phyloP scores from a whole-genome alignment of 2,113 vertebrate genomes.

The Hylia prasina region DNA sequence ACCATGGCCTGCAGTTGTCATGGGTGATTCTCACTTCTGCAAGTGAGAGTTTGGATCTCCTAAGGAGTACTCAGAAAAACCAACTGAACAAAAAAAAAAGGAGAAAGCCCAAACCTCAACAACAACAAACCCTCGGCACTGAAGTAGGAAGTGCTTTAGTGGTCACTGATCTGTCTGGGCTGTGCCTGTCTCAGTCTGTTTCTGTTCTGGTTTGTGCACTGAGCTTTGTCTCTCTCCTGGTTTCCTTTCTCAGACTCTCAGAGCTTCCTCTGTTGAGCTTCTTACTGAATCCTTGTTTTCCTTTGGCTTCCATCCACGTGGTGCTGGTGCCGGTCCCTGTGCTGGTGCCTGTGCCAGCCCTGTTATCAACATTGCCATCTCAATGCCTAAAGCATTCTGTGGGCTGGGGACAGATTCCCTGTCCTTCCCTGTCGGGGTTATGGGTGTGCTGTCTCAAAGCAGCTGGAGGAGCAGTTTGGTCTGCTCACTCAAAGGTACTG shows the following conservation, averaged over 20 bases:
- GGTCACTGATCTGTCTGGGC: neutral
- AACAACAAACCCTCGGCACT: neutral
- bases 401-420: neutral
- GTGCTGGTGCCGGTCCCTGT: accelerated
- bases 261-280: constrained; percentile 31
- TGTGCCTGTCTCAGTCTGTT: neutral
- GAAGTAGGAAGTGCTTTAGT: neutral
- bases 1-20: neutral
- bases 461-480: neutral
- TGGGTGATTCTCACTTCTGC: neutral
- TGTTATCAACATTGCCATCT: neutral
- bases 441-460: neutral
- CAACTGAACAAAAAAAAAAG: neutral
- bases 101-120: neutral
- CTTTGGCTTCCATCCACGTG: neutral
- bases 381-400: accelerated
- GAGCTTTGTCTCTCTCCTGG: neutral
- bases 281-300: neutral
- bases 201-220: neutral
- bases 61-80: neutral
- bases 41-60: neutral
- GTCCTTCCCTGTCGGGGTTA: neutral
- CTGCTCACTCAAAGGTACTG: accelerated
- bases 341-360: neutral
- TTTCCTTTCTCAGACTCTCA: constrained; percentile 8